Evolutionary conservation across 1,140 invertebrate species (phyloP), one percentile per base, ranked within the genome.

Genomic region (Oppia nitens): DNA sequence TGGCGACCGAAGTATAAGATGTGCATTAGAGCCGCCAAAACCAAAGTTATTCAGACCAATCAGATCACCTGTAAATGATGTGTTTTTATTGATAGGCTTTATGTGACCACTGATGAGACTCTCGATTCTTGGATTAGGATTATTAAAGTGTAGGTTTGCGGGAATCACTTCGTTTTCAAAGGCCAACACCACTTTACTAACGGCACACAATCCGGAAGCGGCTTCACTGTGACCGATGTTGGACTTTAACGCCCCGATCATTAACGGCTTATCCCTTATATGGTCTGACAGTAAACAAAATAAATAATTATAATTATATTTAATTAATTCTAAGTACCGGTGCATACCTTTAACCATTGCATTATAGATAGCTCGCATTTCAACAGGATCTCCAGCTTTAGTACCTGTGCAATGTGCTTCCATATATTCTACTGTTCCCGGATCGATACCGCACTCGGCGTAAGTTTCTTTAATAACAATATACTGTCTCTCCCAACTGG

Each of bases 391-490:
- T n/a, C 77, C 74, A 40, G 70, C 71, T 65, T 75, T 17, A 4
- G 93, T 97, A 45, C 93, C 94, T 3, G 94, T 97, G 21, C 93
- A 92, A 71, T 98, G 94, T 21, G 90, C 88, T 72, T 98, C 94
- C 11, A 97, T 81, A 69, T 95, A 98, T 0, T 71, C 73, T 0
- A 97, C 83, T 47, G 85, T 80, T 28, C 74, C 69, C 3, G 91
- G 91, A 66, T 84, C 79, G n/a, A 97, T 68, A 0, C 81, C 79
- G 20, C 78, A 79, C 70, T 94, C 88, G 4, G 72, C 73, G 69
- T 94, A 96, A 0, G 88, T 81, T 68, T 92, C 85, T 52, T 79
- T 71, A 61, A 95, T 82, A 17, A 98, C 74, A 55, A 77, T 75
- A 60, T 85, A 85, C 71, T 97, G 92, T 77, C 90, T 81, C 14